Conservation (phyloP, 2,797 vertebrate genomes). For the Eulemur mongoz region DNA sequence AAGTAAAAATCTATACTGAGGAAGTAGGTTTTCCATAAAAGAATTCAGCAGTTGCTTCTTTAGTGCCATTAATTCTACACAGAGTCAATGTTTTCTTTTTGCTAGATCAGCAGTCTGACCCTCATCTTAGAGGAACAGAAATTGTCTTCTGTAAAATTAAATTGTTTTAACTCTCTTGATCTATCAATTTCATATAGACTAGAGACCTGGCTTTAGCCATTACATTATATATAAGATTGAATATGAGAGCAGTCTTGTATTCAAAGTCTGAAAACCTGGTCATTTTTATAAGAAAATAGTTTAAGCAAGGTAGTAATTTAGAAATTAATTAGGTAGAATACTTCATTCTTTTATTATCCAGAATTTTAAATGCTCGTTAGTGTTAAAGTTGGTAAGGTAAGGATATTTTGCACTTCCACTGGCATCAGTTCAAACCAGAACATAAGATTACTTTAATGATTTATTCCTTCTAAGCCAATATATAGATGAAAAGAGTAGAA, state of each 20-base stretch:
- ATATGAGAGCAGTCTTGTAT: neutral
- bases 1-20: neutral
- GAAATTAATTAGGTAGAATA: neutral
- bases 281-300: conserved; percentile 9
- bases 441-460: neutral
- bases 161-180: neutral
- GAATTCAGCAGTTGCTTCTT: neutral
- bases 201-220: neutral
- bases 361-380: neutral
- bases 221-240: neutral
- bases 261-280: neutral
- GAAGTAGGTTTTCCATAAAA: neutral
- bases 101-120: neutral
- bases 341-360: conserved; percentile 32
- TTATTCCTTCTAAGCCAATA: neutral
- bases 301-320: neutral
- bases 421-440: conserved; percentile 10
- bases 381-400: neutral
- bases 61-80: neutral
- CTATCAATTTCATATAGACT: neutral
- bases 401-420: neutral
- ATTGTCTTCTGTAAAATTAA: neutral
- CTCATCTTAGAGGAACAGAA: neutral
- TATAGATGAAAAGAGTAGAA: neutral
- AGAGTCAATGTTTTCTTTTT: neutral